Percentiles rank a stretch among this genome's conserved stretches.
These are phyloP conservation scores for Dynastes grantii DNA, from an alignment of 2,888 invertebrate genomes.

Conservation along the genomic window DNA sequence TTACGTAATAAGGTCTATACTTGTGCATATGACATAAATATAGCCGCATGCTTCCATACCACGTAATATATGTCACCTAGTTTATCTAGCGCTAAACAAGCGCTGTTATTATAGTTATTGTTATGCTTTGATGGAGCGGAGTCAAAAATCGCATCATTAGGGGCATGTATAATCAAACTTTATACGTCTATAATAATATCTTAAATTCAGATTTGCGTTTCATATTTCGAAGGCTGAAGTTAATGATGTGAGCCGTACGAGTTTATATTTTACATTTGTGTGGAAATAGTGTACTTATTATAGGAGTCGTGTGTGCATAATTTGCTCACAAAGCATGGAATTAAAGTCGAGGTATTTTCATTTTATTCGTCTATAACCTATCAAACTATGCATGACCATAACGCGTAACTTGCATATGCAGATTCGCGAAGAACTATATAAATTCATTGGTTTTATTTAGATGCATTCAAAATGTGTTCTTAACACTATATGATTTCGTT, in stretches of 20 bases:
- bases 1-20: slow-evolving; percentile 7
- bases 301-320: slow-evolving; percentile 14
- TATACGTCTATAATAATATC: neutral
- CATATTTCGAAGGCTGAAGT: slow-evolving; percentile 17
- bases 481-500: too few relatives aligned
- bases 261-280: neutral
- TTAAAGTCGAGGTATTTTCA: slow-evolving; percentile 17
- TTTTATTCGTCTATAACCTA: slow-evolving; percentile 5
- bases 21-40: neutral
- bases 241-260: slow-evolving; percentile 8
- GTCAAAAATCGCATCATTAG: slow-evolving; percentile 28
- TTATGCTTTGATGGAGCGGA: neutral
- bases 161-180: neutral
- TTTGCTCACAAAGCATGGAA: slow-evolving; percentile 25
- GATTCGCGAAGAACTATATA: too few relatives aligned
- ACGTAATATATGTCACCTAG: slow-evolving; percentile 13
- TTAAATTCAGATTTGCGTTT: slow-evolving; percentile 12
- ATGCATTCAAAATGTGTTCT: too few relatives aligned
- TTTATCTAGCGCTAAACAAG: slow-evolving; percentile 9
- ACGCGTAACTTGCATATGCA: too few relatives aligned
- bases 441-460: too few relatives aligned
- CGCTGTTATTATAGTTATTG: neutral
- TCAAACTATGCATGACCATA: neutral
- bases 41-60: neutral
- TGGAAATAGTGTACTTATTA: neutral